phyloP scores from a whole-genome alignment of 2,888 invertebrate genomes.

The Xylota segnis region DNA sequence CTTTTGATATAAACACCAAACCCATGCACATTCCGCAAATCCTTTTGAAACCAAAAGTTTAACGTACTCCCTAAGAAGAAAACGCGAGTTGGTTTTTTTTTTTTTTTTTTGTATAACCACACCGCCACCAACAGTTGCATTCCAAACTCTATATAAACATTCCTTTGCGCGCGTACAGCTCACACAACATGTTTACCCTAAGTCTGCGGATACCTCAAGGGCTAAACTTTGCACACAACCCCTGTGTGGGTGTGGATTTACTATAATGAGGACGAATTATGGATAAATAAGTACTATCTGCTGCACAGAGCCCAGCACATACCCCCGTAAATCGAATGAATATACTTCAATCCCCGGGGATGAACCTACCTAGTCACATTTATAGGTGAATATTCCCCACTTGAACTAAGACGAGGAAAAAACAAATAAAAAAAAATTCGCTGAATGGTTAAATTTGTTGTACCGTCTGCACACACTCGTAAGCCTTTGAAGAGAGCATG shows the following conservation, averaged over 20 bases:
- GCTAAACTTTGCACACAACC: conserved; percentile 46
- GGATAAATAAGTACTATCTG: conserved; percentile 63
- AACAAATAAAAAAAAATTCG: conserved; percentile 38
- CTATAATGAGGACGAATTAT: conserved; percentile 68
- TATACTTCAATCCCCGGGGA: conserved; percentile 40
- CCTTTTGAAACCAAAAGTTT: conserved; percentile 39
- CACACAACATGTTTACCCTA: conserved; percentile 52
- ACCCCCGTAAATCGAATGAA: conserved; percentile 22
- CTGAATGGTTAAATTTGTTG: conserved; percentile 66
- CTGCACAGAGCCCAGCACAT: conserved; percentile 26
- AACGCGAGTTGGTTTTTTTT: too few species aligned
- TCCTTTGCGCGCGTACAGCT: conserved; percentile 11
- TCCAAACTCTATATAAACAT: conserved; percentile 39
- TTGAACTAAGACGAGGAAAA: conserved; percentile 33
- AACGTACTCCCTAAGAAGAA: conserved; percentile 22
- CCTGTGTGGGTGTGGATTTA: conserved; percentile 42
- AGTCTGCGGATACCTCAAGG: conserved; percentile 57
- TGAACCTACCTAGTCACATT: conserved; percentile 52
- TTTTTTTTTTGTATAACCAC: not conserved
- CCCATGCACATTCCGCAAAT: conserved; percentile 11
- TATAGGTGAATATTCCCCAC: conserved; percentile 63
- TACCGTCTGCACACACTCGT: conserved; percentile 48
- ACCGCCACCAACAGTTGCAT: conserved; percentile 55
- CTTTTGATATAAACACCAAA: not conserved
- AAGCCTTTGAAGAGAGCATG: conserved; percentile 36